Base-by-base conservation (phyloP, 2,888 invertebrate species). In the Ennomos fuscantarius region DNA sequence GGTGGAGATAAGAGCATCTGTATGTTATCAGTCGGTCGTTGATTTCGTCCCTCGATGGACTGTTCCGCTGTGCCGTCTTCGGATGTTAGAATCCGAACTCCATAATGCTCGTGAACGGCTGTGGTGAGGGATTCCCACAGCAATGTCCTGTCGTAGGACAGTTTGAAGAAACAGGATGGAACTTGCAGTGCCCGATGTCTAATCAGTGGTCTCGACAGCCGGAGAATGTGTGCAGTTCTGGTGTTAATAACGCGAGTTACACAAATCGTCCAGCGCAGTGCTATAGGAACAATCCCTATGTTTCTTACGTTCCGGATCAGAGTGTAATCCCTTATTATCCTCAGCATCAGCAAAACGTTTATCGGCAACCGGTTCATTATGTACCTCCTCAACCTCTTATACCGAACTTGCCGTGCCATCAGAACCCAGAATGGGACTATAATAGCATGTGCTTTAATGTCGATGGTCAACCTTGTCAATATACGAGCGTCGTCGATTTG, bases 381-480 rank as follows among this genome's bases (percentile, higher is more conserved):
- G 69, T 74, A 12, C 78, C 58, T 33, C 60, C 79, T 24, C 64
- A 72, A 13, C 75, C 83, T 2, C 54, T 81, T 49, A 63, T 83
- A 8, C 77, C 74, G 8, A 78, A 82, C 40, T 65, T 92, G 55
- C 95, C 94, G 0, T 95, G 95, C 66, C 76, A 80, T 8, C 85
- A 87, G 61, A 73, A 63, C 12, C 81, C 76, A 39, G 89, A 93
- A 47, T 95, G 94, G 94, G 93, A 94, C 71, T 95, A 95, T 75
- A 92, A 89, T 45, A 93, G 93, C 74, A 91, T 90, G 89, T 95
- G 95, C 75, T 95, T 93, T 70, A 94, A 95, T 73, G 94, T 95
- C 66, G 93, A 93, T 60, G 93, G 93, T 0, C 94, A 94, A 69
- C 92, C 95, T 0, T 95, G 95, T 65, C 95, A 95, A 71, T 95